Conservation (phyloP, 2,113 vertebrate genomes). For the Emydura subglobosa region DNA sequence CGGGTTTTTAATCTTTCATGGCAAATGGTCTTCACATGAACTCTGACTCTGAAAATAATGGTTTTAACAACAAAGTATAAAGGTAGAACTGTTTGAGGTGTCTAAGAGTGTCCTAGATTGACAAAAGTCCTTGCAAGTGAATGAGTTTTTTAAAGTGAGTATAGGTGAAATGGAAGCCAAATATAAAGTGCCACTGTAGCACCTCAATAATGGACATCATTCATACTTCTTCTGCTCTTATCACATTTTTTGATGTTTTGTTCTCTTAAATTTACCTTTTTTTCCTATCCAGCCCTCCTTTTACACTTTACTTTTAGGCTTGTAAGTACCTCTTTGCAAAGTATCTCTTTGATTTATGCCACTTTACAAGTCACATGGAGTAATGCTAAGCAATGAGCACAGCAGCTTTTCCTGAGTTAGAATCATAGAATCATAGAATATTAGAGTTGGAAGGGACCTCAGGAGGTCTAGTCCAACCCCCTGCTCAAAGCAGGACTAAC, state of each 20-base stretch:
- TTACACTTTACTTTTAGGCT: background rate
- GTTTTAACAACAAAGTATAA: background rate
- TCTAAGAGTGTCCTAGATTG: background rate
- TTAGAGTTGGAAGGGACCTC: no score
- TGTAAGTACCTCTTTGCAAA: background rate
- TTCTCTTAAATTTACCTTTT: background rate
- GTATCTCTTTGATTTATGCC: background rate
- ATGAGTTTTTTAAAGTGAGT: background rate
- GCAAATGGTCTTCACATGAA: background rate
- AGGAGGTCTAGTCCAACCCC: no score
- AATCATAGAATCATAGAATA: no score
- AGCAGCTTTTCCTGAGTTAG: background rate
- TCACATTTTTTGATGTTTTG: rapidly evolving
- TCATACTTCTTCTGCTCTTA: background rate
- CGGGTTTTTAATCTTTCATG: background rate
- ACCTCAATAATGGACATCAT: background rate
- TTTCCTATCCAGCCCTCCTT: no score
- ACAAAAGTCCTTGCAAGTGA: background rate
- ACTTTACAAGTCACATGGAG: background rate
- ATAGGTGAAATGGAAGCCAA: background rate
- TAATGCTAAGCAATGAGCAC: background rate
- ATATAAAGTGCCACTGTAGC: background rate
- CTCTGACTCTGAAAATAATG: background rate
- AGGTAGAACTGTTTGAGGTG: background rate
- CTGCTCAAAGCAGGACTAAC: no score